Evolutionary conservation across 2,888 invertebrate species (phyloP).

Genomic region (Odontocerum albicorne): DNA sequence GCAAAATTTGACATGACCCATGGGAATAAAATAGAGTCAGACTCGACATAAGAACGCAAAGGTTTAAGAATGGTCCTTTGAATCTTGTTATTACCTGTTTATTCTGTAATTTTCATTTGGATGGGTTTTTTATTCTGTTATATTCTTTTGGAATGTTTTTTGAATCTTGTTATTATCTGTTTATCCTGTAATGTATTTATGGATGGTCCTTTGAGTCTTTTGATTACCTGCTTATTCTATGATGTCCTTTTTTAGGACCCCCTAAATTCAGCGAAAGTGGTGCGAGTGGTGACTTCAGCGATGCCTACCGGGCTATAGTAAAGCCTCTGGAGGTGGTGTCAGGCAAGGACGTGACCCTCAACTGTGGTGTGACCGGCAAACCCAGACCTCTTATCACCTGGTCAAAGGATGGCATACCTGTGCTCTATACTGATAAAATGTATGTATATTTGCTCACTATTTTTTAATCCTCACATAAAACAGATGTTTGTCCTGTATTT

Average conservation of each 20-base stretch:
- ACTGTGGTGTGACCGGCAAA: constrained; percentile 46
- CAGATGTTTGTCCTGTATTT: background rate
- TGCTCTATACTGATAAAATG: constrained; percentile 46
- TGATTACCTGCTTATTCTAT: background rate
- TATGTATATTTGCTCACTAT: constrained; percentile 40
- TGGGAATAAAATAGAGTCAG: too few species aligned
- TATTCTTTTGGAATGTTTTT: too few species aligned
- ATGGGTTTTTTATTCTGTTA: too few species aligned
- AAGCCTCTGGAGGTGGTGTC: constrained; percentile 39
- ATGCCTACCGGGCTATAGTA: background rate
- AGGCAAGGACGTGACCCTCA: constrained; percentile 42
- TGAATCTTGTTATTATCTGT: too few species aligned
- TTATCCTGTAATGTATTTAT: too few species aligned
- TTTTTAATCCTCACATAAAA: background rate
- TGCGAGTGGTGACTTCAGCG: background rate
- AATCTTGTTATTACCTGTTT: too few species aligned
- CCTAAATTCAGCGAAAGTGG: constrained; percentile 16
- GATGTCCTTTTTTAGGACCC: constrained; percentile 18
- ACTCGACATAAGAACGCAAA: too few species aligned
- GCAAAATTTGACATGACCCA: too few species aligned
- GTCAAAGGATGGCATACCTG: constrained; percentile 48
- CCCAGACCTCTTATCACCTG: constrained; percentile 52
- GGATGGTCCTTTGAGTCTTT: background rate
- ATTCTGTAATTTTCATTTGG: too few species aligned
- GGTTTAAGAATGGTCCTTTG: too few species aligned